Evolutionary conservation across 2,888 invertebrate species (phyloP).

Genomic region (Theretra japonica): DNA sequence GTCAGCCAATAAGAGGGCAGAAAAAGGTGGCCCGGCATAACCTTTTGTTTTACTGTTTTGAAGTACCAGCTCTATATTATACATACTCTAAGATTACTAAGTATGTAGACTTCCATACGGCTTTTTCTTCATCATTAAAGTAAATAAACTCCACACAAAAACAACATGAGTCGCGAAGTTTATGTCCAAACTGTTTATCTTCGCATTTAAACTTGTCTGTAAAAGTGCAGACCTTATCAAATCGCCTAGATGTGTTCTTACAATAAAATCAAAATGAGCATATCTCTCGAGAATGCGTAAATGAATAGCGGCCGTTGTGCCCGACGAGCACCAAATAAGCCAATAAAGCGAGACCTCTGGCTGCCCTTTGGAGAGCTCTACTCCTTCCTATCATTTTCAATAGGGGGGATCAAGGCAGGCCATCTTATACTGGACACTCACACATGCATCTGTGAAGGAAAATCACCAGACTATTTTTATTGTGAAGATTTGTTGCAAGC

Average conservation of each 20-base stretch:
- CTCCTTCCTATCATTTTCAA: conserved; percentile 13
- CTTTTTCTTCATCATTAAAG: too few relatives aligned
- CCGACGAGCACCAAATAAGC: conserved; percentile 33
- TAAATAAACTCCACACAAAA: too few relatives aligned
- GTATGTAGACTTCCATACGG: too few relatives aligned
- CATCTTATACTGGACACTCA: conserved; percentile 44
- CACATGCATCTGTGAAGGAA: conserved; percentile 45
- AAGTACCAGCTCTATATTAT: too few relatives aligned
- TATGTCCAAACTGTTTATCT: too few relatives aligned
- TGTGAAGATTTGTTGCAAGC: conserved; percentile 34
- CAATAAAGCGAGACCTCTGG: conserved; percentile 33
- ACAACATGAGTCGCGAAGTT: too few relatives aligned
- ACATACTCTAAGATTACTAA: too few relatives aligned
- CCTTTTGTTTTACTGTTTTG: too few relatives aligned
- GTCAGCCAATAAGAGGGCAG: too few relatives aligned
- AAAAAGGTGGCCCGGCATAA: too few relatives aligned
- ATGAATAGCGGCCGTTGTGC: conserved; percentile 12
- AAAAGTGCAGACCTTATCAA: neutral
- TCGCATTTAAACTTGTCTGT: too few relatives aligned
- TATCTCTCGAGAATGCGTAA: conserved; percentile 28
- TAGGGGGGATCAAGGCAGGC: conserved; percentile 37
- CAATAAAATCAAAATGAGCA: neutral
- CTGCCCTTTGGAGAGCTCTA: conserved; percentile 31
- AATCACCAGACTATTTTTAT: conserved; percentile 51
- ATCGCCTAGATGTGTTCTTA: neutral